phyloP scores from a whole-genome alignment of 2,888 invertebrate species.

The Ichneumoninae sp. region DNA sequence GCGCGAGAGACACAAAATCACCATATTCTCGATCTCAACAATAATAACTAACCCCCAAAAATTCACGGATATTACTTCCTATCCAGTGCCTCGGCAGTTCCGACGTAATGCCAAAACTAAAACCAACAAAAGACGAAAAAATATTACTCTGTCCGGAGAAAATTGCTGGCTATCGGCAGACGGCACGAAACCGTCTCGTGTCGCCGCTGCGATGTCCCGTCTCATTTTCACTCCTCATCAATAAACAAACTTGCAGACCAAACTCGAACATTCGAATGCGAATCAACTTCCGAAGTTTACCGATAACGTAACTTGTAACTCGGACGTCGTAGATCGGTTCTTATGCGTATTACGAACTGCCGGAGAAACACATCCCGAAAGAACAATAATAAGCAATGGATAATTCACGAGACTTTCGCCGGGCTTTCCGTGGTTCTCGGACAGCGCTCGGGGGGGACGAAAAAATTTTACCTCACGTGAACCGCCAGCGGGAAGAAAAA shows the following conservation, averaged over 20 bases:
- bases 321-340: slow-evolving; percentile 24
- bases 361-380: slow-evolving; percentile 54
- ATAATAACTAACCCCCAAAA: not conserved
- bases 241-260: slow-evolving; percentile 4
- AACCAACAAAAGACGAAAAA: not conserved
- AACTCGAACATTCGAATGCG: slow-evolving; percentile 11
- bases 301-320: slow-evolving; percentile 18
- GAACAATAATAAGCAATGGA: slow-evolving; percentile 67
- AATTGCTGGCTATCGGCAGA: slow-evolving; percentile 48
- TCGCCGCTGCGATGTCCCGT: slow-evolving; percentile 27
- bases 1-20: not conserved
- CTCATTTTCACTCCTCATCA: slow-evolving; percentile 31
- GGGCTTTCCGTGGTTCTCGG: not conserved
- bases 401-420: slow-evolving; percentile 63
- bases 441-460: not conserved
- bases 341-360: slow-evolving; percentile 6
- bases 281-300: slow-evolving; percentile 30
- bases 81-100: not conserved
- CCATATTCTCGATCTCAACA: not conserved
- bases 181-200: slow-evolving; percentile 33
- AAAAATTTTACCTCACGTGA: not conserved
- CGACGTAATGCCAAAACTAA: not conserved
- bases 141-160: not conserved
- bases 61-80: not conserved
- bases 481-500: not conserved